Evolutionary conservation across 2,888 invertebrate species (phyloP), one percentile per base, ranked within the genome.

Genomic region (Drosophila nigritarsus): DNA sequence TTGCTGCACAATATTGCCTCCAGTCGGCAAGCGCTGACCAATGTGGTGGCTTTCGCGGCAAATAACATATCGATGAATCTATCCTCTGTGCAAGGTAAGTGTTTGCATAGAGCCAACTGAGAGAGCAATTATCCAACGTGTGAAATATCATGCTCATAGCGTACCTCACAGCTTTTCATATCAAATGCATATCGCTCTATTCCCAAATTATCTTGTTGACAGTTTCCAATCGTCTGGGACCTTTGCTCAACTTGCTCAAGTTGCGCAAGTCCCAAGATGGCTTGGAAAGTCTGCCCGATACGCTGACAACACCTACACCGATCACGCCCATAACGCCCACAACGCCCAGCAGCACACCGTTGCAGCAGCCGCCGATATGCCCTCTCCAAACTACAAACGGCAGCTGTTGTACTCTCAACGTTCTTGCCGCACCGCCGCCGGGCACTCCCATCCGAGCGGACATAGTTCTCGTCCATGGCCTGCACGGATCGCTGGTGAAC

Each of bases 381-480:
- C 72, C 55, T 30, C 53, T 77, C 2, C 58, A 66, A 13, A 69
- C 65, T 27, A 38, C 82, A 27, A 85, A 90, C 3, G 89, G 89
- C 56, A 92, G 89, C 69, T 92, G 91, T 69, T 92, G 93, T 59
- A 91, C 91, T 0, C 78, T 93, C 8, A 90, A 93, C 58, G 83
- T 93, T 13, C 82, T 93, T 40, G 92, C 92, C 13, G 91, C 92
- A 50, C 93, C 93, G 5, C 90, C 92, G 11, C 77, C 90, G 7
- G 93, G 92, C 29, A 81, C 78, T 9, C 91, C 91, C 2, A 93
- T 93, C 50, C 90, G 91, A 6, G 94, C 94, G 3, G 98, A 98
- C 90, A 95, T 98, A 29, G 95, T 98, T 27, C 97, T 98, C 88
- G 95, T 98, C 0, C 98, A 98, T 89, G 98, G 92, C 0, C 81